Evolutionary conservation across 2,888 invertebrate species (phyloP).

Genomic region (Cephonodes hylas): DNA sequence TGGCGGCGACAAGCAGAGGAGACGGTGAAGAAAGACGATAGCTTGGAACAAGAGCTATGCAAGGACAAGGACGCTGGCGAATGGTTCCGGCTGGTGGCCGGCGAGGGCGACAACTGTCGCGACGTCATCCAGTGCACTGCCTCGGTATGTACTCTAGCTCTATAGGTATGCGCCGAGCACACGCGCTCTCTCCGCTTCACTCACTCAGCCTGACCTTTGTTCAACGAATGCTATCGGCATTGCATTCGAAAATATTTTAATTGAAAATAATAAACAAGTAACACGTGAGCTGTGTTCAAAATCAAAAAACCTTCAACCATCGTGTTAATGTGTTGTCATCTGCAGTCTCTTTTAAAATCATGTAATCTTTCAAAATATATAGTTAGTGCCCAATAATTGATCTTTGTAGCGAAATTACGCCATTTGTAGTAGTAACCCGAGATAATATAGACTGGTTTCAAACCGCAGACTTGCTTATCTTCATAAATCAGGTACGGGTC

Average conservation of each 20-base stretch:
- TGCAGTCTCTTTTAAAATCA: too few species aligned
- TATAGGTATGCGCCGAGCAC: neutral
- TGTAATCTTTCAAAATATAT: too few species aligned
- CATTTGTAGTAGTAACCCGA: neutral
- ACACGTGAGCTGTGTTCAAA: neutral
- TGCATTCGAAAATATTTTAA: neutral
- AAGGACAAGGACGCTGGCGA: conserved; percentile 97
- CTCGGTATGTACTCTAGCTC: conserved; percentile 83
- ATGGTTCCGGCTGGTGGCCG: conserved; percentile 95
- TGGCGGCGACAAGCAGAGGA: conserved; percentile 86
- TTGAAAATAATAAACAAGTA: neutral
- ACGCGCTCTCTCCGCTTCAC: conserved; percentile 5
- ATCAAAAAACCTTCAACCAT: neutral
- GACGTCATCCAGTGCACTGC: conserved; percentile 97
- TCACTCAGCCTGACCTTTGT: neutral
- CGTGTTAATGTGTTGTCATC: neutral
- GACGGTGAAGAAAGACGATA: conserved; percentile 89
- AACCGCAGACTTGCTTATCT: neutral
- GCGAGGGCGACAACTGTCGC: conserved; percentile 95
- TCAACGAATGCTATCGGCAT: conserved; percentile 6
- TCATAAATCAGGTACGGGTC: neutral
- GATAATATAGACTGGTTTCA: neutral
- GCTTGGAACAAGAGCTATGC: conserved; percentile 93
- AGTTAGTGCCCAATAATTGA: too few species aligned
- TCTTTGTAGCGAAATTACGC: neutral